These are phyloP conservation scores for Goniozus legneri DNA, from an alignment of 1,140 invertebrate genomes.

Conservation along the genomic window DNA sequence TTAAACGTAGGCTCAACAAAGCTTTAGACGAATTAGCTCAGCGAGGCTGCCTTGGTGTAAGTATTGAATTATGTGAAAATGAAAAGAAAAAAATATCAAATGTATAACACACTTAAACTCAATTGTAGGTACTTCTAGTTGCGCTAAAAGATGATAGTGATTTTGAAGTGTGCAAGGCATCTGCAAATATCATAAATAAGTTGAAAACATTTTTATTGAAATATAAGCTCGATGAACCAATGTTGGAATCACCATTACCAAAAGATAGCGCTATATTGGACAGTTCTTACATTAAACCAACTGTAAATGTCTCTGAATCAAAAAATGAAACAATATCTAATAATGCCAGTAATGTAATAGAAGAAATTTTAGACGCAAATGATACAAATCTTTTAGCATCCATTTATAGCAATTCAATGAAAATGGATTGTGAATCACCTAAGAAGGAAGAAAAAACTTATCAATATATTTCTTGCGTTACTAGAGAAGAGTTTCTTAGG, in stretches of 20 bases:
- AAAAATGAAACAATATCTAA: slow-evolving; percentile 15
- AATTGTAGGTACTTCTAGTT: slow-evolving; percentile 55
- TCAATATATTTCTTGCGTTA: slow-evolving; percentile 47
- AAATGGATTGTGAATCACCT: slow-evolving; percentile 32
- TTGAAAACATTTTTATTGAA: slow-evolving; percentile 59
- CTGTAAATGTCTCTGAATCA: slow-evolving; percentile 11
- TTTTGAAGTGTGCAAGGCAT: slow-evolving; percentile 63
- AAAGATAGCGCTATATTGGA: slow-evolving; percentile 41
- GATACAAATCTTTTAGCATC: slow-evolving; percentile 60
- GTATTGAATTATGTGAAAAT: background rate
- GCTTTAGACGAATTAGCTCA: slow-evolving; percentile 63
- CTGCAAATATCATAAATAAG: slow-evolving; percentile 57
- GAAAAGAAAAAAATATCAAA: background rate
- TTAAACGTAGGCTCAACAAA: slow-evolving; percentile 63
- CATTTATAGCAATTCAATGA: slow-evolving; percentile 54
- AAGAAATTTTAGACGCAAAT: slow-evolving; percentile 47
- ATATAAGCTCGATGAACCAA: slow-evolving; percentile 55
- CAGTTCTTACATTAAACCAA: slow-evolving; percentile 32
- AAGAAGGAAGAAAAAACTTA: slow-evolving; percentile 41
- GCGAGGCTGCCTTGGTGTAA: slow-evolving; percentile 64
- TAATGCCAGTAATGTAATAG: slow-evolving; percentile 38
- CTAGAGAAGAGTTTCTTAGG: slow-evolving; percentile 57
- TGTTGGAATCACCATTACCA: slow-evolving; percentile 38
- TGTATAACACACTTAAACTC: slow-evolving; percentile 6
- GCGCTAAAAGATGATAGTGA: slow-evolving; percentile 69